Base-by-base conservation (phyloP, 2,888 invertebrate species). In the Stenodera caucasica region DNA sequence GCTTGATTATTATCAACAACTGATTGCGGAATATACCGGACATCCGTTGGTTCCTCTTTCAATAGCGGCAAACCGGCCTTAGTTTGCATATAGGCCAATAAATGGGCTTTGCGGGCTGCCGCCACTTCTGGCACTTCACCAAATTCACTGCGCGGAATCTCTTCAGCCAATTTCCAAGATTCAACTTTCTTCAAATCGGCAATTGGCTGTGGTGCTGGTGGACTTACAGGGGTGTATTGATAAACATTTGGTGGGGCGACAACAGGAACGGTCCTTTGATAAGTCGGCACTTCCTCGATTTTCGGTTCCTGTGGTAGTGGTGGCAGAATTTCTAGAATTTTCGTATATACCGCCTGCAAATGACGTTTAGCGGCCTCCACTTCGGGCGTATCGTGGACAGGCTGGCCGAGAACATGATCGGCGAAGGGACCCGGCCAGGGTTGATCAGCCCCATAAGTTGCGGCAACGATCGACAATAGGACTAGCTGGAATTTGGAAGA, bases 101-200 rank as follows among this genome's bases (percentile, higher is more conserved):
- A 57, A 65, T 75, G 74, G 6, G 70, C 70, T 33, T 63, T 58
- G 53, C 70, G 67, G 0, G 74, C 74, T 12, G 70, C 73, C 15
- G 68, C 66, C 9, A 75, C 74, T 63, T 74, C 74, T 4, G 72
- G 73, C 21, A 69, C 67, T 57, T 73, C 73, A 8, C 71, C 72
- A 35, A 68, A 57, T n/a, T 65, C 59, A 53, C 70, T 72, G 29
- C 66, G 62, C 15, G 72, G 69, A 15, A 72, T 67, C 8, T 71
- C 70, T 56, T 70, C 71, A 8, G 70, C 69, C 23, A 65, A 65
- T 30, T 61, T 57, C 2, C 32, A 18, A n/a, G 53, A 35, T 37
- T 60, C 51, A 5, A 37, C 23, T 45, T 50, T 29, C 55, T 55
- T 8, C 11, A 32, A 6, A 8, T 6, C 14, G 2, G 29, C 18